Evolutionary conservation across 2,113 vertebrate genomes (phyloP), one percentile per base, ranked within the genome.

Genomic region (Coreoperca whiteheadi): DNA sequence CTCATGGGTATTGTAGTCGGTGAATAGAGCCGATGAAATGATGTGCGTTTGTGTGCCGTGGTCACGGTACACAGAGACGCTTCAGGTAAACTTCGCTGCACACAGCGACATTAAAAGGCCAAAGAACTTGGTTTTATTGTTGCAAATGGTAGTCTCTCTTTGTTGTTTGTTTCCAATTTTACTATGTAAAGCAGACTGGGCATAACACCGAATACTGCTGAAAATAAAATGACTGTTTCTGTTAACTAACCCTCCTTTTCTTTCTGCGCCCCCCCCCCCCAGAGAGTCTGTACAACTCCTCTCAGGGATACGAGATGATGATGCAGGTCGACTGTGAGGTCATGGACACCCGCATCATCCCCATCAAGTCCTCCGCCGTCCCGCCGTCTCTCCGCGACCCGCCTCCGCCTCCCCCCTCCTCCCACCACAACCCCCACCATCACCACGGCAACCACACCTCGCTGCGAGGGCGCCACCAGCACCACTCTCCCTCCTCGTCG

Each of bases 291-390:
- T 97, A 96, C 77, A 92, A 96, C 90, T 93, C 85, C 0, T 94
- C 96, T 20, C 92, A 61, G 82, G 96, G 96, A 39, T 98, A 97
- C 30, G 97, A 98, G 93, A 96, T 97, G 94, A 98, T 98, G 97
- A 98, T 98, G 97, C 97, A 98, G 95, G 97, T 98, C 2, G 97
- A 98, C 91, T 98, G 97, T 9, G 97, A 98, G 92, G 97, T 98
- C 84, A 98, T 98, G 97, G 97, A 97, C 94, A 97, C 97, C 3
- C 94, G 97, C 18, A 97, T 98, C 83, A 95, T 98, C 88, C 97
- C 97, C 91, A 98, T 98, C 92, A 97, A 97, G 94, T 96, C 96
- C 9, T 98, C 97, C 1, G 96, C 96, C 0, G 97, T 98, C 43
- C 97, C 97, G 12, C 96, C 96, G 7, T 97, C 96, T 0, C 96